A percentile compares a stretch with the other conserved stretches of the same genome.
These are phyloP conservation scores for Podotricha telesiphe DNA, from an alignment of 2,888 invertebrate species.

Conservation along the genomic window DNA sequence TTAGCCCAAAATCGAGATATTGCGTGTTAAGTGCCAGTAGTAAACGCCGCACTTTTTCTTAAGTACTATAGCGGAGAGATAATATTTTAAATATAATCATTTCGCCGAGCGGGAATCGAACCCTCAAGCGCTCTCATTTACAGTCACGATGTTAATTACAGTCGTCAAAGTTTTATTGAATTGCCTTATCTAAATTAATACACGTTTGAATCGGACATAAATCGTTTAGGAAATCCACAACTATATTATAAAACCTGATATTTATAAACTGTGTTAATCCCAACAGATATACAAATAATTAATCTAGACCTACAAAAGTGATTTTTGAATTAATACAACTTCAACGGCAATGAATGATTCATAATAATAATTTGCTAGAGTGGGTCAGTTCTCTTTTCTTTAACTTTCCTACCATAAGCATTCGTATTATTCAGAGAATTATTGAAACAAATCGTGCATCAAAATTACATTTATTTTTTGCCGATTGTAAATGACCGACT, in stretches of 20 bases:
- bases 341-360: not conserved
- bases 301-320: no score
- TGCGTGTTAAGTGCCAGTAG: no score
- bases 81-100: no score
- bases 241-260: not conserved
- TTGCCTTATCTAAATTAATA: not conserved
- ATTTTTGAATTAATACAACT: not conserved
- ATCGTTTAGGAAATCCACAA: not conserved
- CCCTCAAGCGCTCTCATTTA: no score
- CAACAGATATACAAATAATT: not conserved
- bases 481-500: conserved; percentile 25
- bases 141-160: no score
- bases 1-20: no score
- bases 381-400: conserved; percentile 28
- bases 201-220: not conserved
- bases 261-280: not conserved
- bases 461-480: conserved; percentile 42
- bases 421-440: conserved; percentile 31
- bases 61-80: no score
- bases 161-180: no score
- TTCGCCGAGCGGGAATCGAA: no score
- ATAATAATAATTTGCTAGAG: conserved; percentile 27
- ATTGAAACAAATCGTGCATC: conserved; percentile 37
- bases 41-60: no score
- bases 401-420: conserved; percentile 1